Evolutionary conservation across 64 coral and sea anemone genomes (phyloP), one percentile per base, ranked within the genome.

Genomic region (Hydrozoanthus tunicans): DNA sequence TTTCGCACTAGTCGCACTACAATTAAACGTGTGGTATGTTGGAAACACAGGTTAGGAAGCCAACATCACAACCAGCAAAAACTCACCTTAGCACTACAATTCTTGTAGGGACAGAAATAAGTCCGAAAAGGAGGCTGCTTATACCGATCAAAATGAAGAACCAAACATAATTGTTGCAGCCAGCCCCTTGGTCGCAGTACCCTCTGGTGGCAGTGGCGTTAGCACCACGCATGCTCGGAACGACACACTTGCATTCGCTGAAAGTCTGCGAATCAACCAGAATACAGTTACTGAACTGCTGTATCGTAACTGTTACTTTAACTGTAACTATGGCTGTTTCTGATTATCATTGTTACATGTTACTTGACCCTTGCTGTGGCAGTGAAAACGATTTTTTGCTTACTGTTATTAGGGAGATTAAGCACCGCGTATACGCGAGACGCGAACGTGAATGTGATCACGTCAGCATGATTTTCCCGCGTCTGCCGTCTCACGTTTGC

Each of bases 91-190:
- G 80, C 7, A 82, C 80, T 13, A 82, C 80, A 52, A 82, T 82
- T 82, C 80, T 64, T 65, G 61, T 64, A 27, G 80, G 80, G 9
- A 82, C 80, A 17, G 80, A 82, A 51, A 82, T 82, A 32, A 82
- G 80, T 15, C 80, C 80, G 24, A 82, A 82, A 59, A 64, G 3
- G 52, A 82, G 15, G 7, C 80, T 82, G 24, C 4, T 53, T 82
- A 82, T 1, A 65, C 80, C 80, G 51, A 15, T 43, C 10, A 82
- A 1, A 13, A 82, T 61, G 13, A 82, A 82, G 32, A 82, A 82
- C 80, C 59, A 82, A 51, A 82, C 25, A 17, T 53, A 82, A 13
- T 82, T 82, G 7, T 14, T 82, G 80, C 80, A 82, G 60, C 80
- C 17, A 1, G 60, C 14, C 3, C 80, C 80, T 3, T 32, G 59